Evolutionary conservation across 2,113 vertebrate genomes (phyloP), one percentile per base, ranked within the genome.

Genomic region (Crotalus horridus): DNA sequence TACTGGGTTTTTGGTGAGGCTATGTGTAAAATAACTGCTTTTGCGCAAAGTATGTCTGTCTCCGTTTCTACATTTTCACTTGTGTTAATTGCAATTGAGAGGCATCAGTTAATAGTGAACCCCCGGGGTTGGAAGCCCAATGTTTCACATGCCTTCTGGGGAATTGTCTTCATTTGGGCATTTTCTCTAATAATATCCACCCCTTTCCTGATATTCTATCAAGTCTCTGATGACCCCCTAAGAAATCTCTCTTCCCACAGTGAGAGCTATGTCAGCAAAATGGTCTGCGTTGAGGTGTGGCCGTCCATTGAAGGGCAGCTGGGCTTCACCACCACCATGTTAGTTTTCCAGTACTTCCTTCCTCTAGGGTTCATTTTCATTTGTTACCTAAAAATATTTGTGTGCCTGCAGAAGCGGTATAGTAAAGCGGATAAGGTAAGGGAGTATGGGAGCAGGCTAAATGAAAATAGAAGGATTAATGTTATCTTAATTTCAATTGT

Each of bases 51-150:
- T 9, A 23, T 98, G 0, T 98, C 97, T 12, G 96, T 97, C 93
- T 96, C 97, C 1, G 97, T 97, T 89, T 98, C 98, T 90, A 96
- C 97, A 95, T 98, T 98, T 95, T 98, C 98, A 11, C 96, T 98
- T 21, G 97, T 97, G 0, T 95, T 98, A 58, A 98, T 97, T 91
- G 97, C 97, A 91, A 1, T 98, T 0, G 98, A 98, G 96, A 96
- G 97, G 39, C 96, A 98, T 0, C 97, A 97, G 94, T 87, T 98
- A 92, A 98, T 97, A 89, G 97, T 98, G 89, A 97, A 98, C 58
- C 97, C 98, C 8, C 93, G 94, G 29, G 97, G 97, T 93, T 98
- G 98, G 97, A 98, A 97, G 91, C 97, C 97, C 1, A 97, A 2
- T 12, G 95, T 96, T 59, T 96, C 95, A 85, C 97, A 98, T 0